Conservation (phyloP, 2,113 vertebrate genomes). For the Psettodes erumei region DNA sequence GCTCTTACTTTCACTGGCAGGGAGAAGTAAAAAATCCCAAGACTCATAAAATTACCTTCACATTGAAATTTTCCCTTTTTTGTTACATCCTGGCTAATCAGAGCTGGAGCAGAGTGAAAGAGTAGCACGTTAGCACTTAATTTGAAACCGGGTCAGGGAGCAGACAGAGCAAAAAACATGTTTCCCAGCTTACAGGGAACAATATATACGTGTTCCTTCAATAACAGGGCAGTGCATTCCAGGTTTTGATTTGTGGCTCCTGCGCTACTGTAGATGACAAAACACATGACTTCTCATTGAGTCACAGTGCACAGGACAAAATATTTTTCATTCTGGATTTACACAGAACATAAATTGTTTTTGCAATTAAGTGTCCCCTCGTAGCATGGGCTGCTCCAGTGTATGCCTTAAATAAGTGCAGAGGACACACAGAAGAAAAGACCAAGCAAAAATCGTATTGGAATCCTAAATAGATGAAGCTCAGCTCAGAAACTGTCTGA, state of each 20-base stretch:
- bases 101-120: slow-evolving; percentile 18
- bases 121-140: slow-evolving; percentile 53
- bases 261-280: slow-evolving; percentile 19
- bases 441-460: slow-evolving; percentile 6
- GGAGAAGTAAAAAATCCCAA: slow-evolving; percentile 39
- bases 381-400: background rate
- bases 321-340: background rate
- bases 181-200: slow-evolving; percentile 50
- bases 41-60: slow-evolving; percentile 27
- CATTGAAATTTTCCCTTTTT: slow-evolving; percentile 32
- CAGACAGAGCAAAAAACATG: slow-evolving; percentile 50
- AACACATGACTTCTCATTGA: slow-evolving; percentile 31
- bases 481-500: slow-evolving; percentile 8
- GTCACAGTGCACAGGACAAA: background rate
- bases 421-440: slow-evolving; percentile 16
- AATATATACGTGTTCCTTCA: slow-evolving; percentile 41
- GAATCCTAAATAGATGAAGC: slow-evolving; percentile 28
- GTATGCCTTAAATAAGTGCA: background rate
- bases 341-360: background rate
- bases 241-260: slow-evolving; percentile 64
- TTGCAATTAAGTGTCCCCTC: background rate
- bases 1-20: slow-evolving; percentile 46
- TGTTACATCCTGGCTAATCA: slow-evolving; percentile 53
- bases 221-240: slow-evolving; percentile 67
- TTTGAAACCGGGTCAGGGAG: slow-evolving; percentile 53